These are phyloP conservation scores for Terrapene triunguis DNA, from an alignment of 2,113 vertebrate species.

Conservation along the genomic window DNA sequence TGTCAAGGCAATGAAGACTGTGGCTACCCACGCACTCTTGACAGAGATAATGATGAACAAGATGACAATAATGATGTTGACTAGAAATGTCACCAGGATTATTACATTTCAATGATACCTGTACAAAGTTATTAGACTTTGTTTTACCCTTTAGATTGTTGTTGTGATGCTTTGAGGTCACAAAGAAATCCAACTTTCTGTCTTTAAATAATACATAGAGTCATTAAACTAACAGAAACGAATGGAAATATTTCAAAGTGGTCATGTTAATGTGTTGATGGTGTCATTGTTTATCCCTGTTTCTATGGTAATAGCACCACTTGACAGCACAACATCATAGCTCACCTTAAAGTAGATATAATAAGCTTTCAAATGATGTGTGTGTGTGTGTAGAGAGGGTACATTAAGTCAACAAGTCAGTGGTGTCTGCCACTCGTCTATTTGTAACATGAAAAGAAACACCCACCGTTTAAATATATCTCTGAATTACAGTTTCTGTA, in stretches of 20 bases:
- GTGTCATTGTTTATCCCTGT: background rate
- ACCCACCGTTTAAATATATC: constrained; percentile 16
- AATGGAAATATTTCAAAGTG: background rate
- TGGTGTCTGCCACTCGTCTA: background rate
- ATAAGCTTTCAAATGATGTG: background rate
- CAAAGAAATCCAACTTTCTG: background rate
- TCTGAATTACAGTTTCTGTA: constrained; percentile 55
- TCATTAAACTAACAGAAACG: background rate
- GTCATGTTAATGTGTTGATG: background rate
- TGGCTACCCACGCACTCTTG: background rate
- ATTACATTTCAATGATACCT: background rate
- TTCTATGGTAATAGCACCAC: background rate
- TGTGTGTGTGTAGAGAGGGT: background rate
- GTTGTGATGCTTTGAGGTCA: background rate
- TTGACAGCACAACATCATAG: background rate
- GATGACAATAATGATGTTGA: background rate
- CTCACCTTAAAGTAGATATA: background rate
- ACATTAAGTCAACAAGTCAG: background rate
- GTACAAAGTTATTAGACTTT: background rate
- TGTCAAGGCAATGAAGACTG: background rate
- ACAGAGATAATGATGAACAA: background rate
- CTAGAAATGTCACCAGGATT: background rate
- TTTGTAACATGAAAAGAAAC: constrained; percentile 22
- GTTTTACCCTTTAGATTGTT: background rate
- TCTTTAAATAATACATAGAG: background rate